Base-by-base conservation (phyloP, 2,113 vertebrate species). In the Motacilla tschutschensis region DNA sequence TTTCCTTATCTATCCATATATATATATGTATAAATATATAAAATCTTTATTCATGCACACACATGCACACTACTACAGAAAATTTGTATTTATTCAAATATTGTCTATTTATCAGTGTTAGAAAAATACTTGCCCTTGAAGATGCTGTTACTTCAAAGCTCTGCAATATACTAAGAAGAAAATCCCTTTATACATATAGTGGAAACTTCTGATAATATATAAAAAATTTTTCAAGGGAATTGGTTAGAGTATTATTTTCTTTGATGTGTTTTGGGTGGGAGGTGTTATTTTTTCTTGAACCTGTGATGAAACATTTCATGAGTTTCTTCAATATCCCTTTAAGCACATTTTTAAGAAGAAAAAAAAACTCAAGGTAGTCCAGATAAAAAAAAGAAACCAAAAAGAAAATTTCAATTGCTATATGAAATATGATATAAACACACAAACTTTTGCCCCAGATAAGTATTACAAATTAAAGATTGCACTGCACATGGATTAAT, bases 321-420 rank as follows among this genome's bases (percentile, higher is more conserved):
- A 31, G 10, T 78, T 60, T 65, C 10, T 47, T 83, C 28, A 69
- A 19, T 40, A 59, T 65, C 4, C 2, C 10, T 55, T 77, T 60
- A 46, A 41, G 2, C 26, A 43, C 0, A 1, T 51, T 33, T 11
- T 48, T 19, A 8, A 40, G 6, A 6, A 31, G 8, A 12, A 11
- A 14, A 48, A 48, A n/a, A 43, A 33, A 0, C 0, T 1, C 8
- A 85, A 29, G 12, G 7, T 25, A 64, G 50, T 33, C 16, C 17
- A 54, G 14, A 20, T 38, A 33, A 33, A 20, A 28, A 17, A 48
- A 36, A 18, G 1, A 6, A n/a, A 17, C 2, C 6, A 31, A 47
- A 51, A 28, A 22, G 2, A 62, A 57, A 78, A 65, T 58, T 64
- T 80, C 9, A 47, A 16, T 26, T 73, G 4, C 8, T 73, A 16